These are phyloP conservation scores for Aulostomus chinensis DNA, from an alignment of 2,797 vertebrate species.

Conservation along the genomic window DNA sequence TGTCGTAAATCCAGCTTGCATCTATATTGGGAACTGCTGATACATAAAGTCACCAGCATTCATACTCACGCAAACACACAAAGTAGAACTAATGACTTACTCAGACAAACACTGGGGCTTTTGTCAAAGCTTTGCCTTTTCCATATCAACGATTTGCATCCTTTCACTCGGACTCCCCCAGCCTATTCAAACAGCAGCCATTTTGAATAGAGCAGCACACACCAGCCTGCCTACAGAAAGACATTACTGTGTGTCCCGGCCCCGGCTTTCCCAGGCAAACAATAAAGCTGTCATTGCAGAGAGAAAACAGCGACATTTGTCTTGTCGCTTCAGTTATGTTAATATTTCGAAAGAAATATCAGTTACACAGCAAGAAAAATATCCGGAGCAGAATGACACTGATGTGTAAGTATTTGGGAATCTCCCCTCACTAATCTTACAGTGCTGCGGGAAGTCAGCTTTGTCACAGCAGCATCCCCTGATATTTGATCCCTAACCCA, in stretches of 20 bases:
- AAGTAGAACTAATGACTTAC: constrained; percentile 33
- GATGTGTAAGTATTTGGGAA: constrained; percentile 6
- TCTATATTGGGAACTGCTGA: too few species aligned
- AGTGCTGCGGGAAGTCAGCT: not conserved
- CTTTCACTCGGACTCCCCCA: constrained; percentile 57
- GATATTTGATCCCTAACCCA: constrained; percentile 11
- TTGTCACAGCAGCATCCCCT: constrained; percentile 27
- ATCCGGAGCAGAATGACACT: not conserved
- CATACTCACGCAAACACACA: constrained; percentile 19
- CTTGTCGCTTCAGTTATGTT: constrained; percentile 10
- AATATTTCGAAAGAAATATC: not conserved
- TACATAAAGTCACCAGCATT: constrained; percentile 4
- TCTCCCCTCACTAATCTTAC: constrained; percentile 7
- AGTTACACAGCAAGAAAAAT: not conserved
- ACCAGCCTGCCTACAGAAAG: constrained; percentile 61
- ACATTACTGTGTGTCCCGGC: constrained; percentile 40
- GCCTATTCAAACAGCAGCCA: constrained; percentile 65
- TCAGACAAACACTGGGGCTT: constrained; percentile 52
- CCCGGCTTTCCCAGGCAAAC: constrained; percentile 40
- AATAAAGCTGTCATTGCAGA: constrained; percentile 47
- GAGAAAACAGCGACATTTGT: constrained; percentile 19
- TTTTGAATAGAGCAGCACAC: constrained; percentile 53
- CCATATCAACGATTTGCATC: constrained; percentile 73
- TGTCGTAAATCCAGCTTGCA: too few species aligned
- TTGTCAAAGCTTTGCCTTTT: constrained; percentile 57